These are phyloP conservation scores for Drosophila kambysellisi DNA, from an alignment of 2,888 invertebrate species.

Conservation along the genomic window DNA sequence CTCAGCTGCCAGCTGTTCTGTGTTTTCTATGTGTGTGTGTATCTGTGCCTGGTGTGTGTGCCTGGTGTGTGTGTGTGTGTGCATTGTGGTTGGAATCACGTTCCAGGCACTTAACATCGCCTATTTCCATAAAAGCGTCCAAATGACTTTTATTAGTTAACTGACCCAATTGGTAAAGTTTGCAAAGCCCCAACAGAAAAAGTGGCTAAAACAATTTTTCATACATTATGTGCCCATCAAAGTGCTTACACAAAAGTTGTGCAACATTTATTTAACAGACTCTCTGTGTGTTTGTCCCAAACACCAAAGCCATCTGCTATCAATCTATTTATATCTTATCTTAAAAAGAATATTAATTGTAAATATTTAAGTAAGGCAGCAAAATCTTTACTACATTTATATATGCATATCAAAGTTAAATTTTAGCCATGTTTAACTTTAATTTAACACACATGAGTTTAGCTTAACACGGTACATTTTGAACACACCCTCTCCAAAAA, in stretches of 20 bases:
- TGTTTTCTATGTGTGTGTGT: slow-evolving; percentile 5
- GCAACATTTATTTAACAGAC: background rate
- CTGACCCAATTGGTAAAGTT: slow-evolving; percentile 47
- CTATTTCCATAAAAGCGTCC: slow-evolving; percentile 37
- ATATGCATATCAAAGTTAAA: no score
- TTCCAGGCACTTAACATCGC: slow-evolving; percentile 44
- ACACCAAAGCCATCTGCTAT: background rate
- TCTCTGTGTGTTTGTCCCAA: background rate
- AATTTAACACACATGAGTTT: background rate
- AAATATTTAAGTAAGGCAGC: background rate
- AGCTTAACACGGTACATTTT: background rate
- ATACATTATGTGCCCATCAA: slow-evolving; percentile 10
- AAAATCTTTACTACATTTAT: background rate
- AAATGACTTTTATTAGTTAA: slow-evolving; percentile 76
- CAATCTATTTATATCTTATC: background rate
- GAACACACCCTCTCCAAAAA: background rate
- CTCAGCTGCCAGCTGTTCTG: slow-evolving; percentile 32
- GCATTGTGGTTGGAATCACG: slow-evolving; percentile 51
- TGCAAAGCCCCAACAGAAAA: slow-evolving; percentile 41
- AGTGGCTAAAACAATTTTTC: slow-evolving; percentile 27
- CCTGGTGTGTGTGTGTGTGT: slow-evolving; percentile 24
- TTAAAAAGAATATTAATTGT: background rate
- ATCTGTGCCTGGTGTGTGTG: slow-evolving; percentile 13
- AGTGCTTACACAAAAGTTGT: slow-evolving; percentile 12
- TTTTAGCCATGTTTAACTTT: background rate